Evolutionary conservation across 2,797 vertebrate genomes (phyloP), one percentile per base, ranked within the genome.

Genomic region (Rhinogobio ventralis): DNA sequence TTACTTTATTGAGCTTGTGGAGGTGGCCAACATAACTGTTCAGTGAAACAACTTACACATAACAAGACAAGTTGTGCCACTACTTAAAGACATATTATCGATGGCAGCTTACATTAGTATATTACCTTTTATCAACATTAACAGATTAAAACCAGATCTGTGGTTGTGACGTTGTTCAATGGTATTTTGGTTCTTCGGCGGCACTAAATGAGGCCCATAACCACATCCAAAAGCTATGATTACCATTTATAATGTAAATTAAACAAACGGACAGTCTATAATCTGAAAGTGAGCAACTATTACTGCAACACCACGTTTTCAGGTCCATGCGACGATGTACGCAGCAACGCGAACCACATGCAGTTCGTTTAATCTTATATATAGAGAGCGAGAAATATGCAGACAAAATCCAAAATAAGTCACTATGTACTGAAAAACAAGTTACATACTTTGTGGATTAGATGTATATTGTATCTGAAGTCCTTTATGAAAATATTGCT

Each of bases 301-400:
- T n/a, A 13, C 25, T 30, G 15, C 20, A 9, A 67, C 19, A 51
- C 45, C 71, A 42, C 36, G 81, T 60, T 83, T 75, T 75, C 17
- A 71, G 10, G 4, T 62, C 53, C n/a, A 45, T 17, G 68, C 68
- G 53, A 42, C 36, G 14, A 13, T 8, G 7, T 25, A 17, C 3
- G 67, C 42, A 64, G 42, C 23, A 42, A n/a, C 5, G 53, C 19
- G 30, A 53, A 74, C 45, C 87, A 88, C 85, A 75, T 84, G 87
- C 64, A 17, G 45, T 55, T 51, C 28, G 39, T 49, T n/a, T n/a
- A n/a, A 28, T 23, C 42, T 2, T 7, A 2, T 28, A 69, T 20
- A 49, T 39, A 36, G 1, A 51, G 20, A 49, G 46, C 7, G 6
- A 25, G 4, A 36, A 2, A n/a, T 57, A 13, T 8, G 3, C 15